Conservation (phyloP, 2,797 vertebrate genomes). For the Borostomias antarcticus region DNA sequence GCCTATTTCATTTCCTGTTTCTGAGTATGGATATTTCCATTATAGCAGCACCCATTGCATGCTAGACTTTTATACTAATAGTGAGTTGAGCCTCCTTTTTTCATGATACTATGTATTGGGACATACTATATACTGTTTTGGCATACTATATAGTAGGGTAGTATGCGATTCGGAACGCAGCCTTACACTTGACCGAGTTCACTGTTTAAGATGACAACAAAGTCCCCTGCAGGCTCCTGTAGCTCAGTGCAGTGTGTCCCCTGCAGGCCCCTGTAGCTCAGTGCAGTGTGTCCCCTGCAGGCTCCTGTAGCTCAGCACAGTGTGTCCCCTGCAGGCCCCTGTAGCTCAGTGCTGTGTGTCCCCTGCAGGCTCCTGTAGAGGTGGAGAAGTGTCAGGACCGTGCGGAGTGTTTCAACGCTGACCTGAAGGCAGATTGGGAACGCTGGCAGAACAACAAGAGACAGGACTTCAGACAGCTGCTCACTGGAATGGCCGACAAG, state of each 20-base stretch:
- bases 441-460: constrained; percentile 97
- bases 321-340: constrained; percentile 45
- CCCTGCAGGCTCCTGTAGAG: constrained; percentile 84
- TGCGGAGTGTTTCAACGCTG: constrained; percentile 95
- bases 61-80: too few species aligned
- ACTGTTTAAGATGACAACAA: too few species aligned
- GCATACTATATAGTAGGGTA: too few species aligned
- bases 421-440: constrained; percentile 98
- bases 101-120: too few species aligned
- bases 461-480: constrained; percentile 94
- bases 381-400: constrained; percentile 97
- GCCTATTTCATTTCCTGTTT: too few species aligned
- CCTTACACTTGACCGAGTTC: too few species aligned
- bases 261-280: background rate
- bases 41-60: too few species aligned
- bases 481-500: constrained; percentile 93
- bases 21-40: too few species aligned
- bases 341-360: background rate
- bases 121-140: too few species aligned
- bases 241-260: background rate
- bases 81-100: too few species aligned
- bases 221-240: constrained; percentile 42
- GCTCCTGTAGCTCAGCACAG: too few species aligned
- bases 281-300: background rate
- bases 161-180: too few species aligned